Percentiles rank a stretch among this genome's conserved stretches.
phyloP scores from a whole-genome alignment of 1,140 invertebrate genomes.

The Propsilocerus akamusi region DNA sequence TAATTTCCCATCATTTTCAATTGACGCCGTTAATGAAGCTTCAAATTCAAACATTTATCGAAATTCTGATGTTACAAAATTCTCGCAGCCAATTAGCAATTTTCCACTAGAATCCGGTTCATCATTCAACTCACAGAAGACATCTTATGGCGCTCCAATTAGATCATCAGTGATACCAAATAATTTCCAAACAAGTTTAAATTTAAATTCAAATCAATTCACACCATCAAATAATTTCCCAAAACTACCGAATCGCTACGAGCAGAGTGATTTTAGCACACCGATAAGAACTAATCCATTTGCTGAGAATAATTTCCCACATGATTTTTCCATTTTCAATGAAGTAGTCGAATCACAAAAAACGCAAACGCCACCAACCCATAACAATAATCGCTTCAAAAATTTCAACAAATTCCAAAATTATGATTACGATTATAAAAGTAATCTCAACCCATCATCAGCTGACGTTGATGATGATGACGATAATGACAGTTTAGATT shows the following conservation, averaged over 20 bases:
- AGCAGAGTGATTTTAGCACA: background rate
- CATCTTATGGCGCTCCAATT: background rate
- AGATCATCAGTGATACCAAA: background rate
- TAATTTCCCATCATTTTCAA: background rate
- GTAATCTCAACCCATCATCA: background rate
- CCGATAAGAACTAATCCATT: background rate
- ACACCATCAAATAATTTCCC: background rate
- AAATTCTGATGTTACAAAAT: background rate
- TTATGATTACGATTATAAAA: background rate
- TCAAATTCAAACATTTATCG: background rate
- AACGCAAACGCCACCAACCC: background rate
- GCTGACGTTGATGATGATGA: constrained; percentile 10
- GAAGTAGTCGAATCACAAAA: background rate
- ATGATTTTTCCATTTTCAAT: background rate
- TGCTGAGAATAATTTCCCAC: background rate
- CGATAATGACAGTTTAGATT: constrained; percentile 7
- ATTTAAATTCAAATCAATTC: background rate
- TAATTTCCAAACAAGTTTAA: background rate
- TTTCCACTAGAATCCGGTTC: background rate
- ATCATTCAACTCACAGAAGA: background rate
- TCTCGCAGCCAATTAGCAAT: background rate
- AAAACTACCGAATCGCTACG: background rate
- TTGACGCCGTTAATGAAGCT: background rate
- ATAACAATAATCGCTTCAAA: background rate
- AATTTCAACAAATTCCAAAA: background rate